A percentile compares a stretch with the other conserved stretches of the same genome.
These are phyloP conservation scores for Holocentrus rufus DNA, from an alignment of 2,797 vertebrate species.

Conservation along the genomic window DNA sequence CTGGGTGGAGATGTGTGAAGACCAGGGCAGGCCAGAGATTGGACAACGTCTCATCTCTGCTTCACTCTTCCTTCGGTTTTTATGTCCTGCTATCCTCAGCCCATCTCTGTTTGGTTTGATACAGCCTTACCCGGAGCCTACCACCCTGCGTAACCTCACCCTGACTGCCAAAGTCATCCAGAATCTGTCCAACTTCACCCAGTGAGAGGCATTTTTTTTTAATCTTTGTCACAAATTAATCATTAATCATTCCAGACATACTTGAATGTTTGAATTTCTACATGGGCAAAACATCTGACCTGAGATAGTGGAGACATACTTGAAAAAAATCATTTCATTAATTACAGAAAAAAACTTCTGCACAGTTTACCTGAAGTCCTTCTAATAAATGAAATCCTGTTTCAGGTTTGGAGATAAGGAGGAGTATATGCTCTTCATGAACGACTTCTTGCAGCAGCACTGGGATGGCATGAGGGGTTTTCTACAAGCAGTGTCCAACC, in stretches of 20 bases:
- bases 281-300: not conserved
- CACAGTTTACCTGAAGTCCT: not conserved
- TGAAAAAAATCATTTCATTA: not conserved
- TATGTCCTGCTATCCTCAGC: conserved; percentile 93
- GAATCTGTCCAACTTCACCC: conserved; percentile 93
- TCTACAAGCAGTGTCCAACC: conserved; percentile 85
- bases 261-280: not conserved
- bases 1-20: conserved; percentile 87
- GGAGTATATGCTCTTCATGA: conserved; percentile 98
- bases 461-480: conserved; percentile 89
- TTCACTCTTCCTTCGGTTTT: conserved; percentile 94
- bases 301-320: too few species aligned
- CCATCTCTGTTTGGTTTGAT: conserved; percentile 93
- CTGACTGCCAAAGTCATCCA: conserved; percentile 96
- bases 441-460: conserved; percentile 89
- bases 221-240: not conserved
- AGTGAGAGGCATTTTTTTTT: conserved; percentile 76
- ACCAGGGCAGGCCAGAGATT: conserved; percentile 80
- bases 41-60: conserved; percentile 92
- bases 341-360: not conserved
- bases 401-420: conserved; percentile 96
- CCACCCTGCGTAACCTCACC: conserved; percentile 89
- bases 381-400: not conserved
- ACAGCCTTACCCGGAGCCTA: conserved; percentile 88
- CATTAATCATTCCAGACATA: not conserved